Conservation (phyloP, 2,113 vertebrate species). For the Hiodon alosoides region DNA sequence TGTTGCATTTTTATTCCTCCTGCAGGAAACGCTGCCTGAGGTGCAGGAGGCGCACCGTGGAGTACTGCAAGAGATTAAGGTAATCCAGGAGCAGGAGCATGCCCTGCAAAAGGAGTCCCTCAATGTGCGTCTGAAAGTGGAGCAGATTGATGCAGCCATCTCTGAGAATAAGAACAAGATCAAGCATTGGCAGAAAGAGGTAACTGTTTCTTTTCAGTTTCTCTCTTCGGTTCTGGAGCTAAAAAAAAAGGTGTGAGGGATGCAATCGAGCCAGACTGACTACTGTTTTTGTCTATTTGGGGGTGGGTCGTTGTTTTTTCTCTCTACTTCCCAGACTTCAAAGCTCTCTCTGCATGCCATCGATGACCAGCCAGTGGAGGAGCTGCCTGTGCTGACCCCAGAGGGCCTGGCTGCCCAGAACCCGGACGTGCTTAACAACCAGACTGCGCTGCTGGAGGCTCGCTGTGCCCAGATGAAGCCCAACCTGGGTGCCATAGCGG, state of each 20-base stretch:
- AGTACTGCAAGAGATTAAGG: conserved; percentile 73
- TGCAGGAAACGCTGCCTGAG: conserved; percentile 70
- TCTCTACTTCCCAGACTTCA: conserved; percentile 61
- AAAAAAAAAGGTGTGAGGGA: too few relatives aligned
- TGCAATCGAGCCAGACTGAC: too few relatives aligned
- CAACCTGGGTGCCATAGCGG: conserved; percentile 82
- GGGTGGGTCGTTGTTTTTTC: background rate
- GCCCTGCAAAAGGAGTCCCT: conserved; percentile 80
- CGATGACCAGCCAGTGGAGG: conserved; percentile 66
- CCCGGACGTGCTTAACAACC: conserved; percentile 71
- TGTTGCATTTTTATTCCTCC: background rate
- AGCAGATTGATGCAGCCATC: conserved; percentile 77
- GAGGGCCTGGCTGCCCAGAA: conserved; percentile 68
- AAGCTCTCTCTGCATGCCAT: conserved; percentile 74
- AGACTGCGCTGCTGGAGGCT: conserved; percentile 81
- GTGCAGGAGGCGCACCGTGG: conserved; percentile 70
- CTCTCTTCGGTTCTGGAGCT: background rate
- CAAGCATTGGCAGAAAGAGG: conserved; percentile 93
- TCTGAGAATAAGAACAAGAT: conserved; percentile 78
- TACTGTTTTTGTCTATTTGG: background rate
- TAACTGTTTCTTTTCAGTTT: conserved; percentile 47
- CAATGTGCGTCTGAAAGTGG: conserved; percentile 78
- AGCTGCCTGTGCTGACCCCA: conserved; percentile 59
- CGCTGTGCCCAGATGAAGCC: conserved; percentile 78
- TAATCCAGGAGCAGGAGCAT: conserved; percentile 75